Percentiles rank a stretch among this genome's conserved stretches.
phyloP scores from a whole-genome alignment of 2,113 vertebrate genomes.

The Rhineura floridana region DNA sequence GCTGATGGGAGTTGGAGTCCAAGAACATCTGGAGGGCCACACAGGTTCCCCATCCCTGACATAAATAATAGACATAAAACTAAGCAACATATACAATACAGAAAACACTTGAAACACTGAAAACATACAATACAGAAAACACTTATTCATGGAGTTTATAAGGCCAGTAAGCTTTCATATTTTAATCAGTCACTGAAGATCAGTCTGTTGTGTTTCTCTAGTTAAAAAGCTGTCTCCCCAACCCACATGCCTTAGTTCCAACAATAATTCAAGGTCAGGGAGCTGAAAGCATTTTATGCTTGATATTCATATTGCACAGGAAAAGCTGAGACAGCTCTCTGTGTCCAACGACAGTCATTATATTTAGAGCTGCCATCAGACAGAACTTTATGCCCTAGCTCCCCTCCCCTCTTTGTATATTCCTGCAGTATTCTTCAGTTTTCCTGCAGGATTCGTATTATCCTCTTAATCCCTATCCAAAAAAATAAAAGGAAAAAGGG shows the following conservation, averaged over 20 bases:
- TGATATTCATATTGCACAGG: background rate
- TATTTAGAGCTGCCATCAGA: slow-evolving; percentile 4
- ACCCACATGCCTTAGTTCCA: background rate
- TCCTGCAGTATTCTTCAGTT: slow-evolving; percentile 1
- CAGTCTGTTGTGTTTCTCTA: background rate
- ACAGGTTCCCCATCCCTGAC: too few species aligned
- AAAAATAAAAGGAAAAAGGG: background rate
- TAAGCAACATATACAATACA: background rate
- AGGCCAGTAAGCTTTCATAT: background rate
- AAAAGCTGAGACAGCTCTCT: background rate
- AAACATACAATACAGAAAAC: too few species aligned
- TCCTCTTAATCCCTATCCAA: slow-evolving; percentile 50
- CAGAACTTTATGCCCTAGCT: slow-evolving; percentile 27
- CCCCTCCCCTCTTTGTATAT: background rate
- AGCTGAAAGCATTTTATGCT: background rate
- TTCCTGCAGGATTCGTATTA: background rate
- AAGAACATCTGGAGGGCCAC: background rate
- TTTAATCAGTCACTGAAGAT: background rate
- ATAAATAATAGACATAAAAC: background rate
- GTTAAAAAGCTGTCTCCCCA: background rate
- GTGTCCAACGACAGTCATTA: background rate
- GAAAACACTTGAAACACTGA: background rate
- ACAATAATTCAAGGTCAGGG: background rate
- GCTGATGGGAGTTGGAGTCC: background rate
- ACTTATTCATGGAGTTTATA: background rate